Conservation (phyloP, 92 coral and sea anemone species). For the Meandrina meandrites region DNA sequence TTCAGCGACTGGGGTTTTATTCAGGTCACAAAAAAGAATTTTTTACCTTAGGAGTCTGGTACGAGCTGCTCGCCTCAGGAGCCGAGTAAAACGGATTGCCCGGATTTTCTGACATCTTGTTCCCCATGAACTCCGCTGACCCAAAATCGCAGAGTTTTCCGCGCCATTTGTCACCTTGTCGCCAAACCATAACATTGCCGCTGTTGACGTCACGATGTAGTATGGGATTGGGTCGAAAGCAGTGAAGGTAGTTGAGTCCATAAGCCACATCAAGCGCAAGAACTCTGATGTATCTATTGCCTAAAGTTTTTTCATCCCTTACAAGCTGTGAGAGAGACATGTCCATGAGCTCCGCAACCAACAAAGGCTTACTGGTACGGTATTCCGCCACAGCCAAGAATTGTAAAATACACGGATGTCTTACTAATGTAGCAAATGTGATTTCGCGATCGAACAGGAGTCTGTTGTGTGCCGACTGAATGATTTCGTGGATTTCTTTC, state of each 20-base stretch:
- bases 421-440: conserved; percentile 71
- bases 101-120: conserved; percentile 79
- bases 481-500: conserved; percentile 83
- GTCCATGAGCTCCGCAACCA: conserved; percentile 83
- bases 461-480: conserved; percentile 79
- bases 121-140: conserved; percentile 86
- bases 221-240: conserved; percentile 84
- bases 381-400: conserved; percentile 81
- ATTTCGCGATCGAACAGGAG: conserved; percentile 78
- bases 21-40: no score
- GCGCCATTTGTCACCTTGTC: conserved; percentile 83
- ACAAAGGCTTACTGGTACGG: conserved; percentile 62
- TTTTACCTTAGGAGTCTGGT: conserved; percentile 79
- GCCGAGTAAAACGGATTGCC: conserved; percentile 89
- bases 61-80: conserved; percentile 78
- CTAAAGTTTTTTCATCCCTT: conserved; percentile 50
- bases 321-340: conserved; percentile 76
- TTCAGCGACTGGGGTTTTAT: no score
- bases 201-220: conserved; percentile 91
- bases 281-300: conserved; percentile 60
- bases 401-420: conserved; percentile 85
- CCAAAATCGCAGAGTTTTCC: conserved; percentile 95
- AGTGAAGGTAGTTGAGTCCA: conserved; percentile 81
- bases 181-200: conserved; percentile 91
- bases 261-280: conserved; percentile 81